Evolutionary conservation across 2,888 invertebrate genomes (phyloP), one percentile per base, ranked within the genome.

Genomic region (Chironomus tentans): DNA sequence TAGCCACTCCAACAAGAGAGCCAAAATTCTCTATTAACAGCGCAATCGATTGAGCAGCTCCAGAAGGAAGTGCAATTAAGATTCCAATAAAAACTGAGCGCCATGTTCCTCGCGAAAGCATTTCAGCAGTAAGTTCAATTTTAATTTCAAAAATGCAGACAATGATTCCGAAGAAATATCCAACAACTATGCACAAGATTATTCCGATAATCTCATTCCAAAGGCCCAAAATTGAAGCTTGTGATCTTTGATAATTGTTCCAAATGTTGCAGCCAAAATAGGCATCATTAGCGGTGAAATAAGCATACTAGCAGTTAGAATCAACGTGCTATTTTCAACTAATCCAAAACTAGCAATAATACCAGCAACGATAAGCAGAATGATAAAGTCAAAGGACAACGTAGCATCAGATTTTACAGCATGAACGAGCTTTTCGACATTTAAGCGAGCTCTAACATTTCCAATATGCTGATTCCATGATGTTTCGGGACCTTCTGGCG

Each of bases 241-340:
- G 24, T 85, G 83, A 81, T 92, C 91, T 75, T 87, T 83, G 22
- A 92, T 90, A 1, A 90, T 90, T 2, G 88, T 88, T 1, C 92
- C 92, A 80, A 93, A 89, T 0, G 91, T 91, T 4, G 88, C 89
- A 0, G 92, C 92, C 81, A 92, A 88, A 78, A 93, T 91, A 0
- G 93, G 92, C 46, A 91, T 91, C 92, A 92, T 92, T 62, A 93
- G 85, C 0, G 92, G 92, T 0, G 92, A 92, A 76, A 93, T 91
- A 18, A 93, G 86, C 92, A 93, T 92, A 80, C 92, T 92, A 72
- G 92, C 92, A 5, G 92, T 90, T 61, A 93, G 83, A 77, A 89
- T 87, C 10, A 92, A 89, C 5, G 90, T 89, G 78, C 90, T 38
- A 81, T 91, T 88, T 81, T 92, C 92, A 7, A 90, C 87, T 77